These are phyloP conservation scores for Trematomus loennbergii DNA, from an alignment of 2,113 vertebrate species.

Conservation along the genomic window DNA sequence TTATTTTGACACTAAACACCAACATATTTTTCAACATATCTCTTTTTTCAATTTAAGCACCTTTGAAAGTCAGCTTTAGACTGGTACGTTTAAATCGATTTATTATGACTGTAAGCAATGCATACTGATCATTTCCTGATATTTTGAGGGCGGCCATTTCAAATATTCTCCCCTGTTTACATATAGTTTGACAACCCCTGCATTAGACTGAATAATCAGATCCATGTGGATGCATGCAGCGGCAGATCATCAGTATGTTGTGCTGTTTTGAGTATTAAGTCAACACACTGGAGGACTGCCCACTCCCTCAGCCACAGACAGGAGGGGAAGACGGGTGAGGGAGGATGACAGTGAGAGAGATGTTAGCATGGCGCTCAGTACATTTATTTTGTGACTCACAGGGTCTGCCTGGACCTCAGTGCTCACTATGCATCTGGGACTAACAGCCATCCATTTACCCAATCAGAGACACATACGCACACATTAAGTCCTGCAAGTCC, in stretches of 20 bases:
- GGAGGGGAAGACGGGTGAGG: constrained; percentile 33
- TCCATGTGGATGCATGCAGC: constrained; percentile 34
- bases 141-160: background rate
- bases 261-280: constrained; percentile 61
- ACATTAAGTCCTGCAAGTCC: constrained; percentile 19
- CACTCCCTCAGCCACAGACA: constrained; percentile 52
- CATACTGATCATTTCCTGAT: background rate
- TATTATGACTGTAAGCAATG: background rate
- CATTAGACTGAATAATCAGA: constrained; percentile 21
- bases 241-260: constrained; percentile 40
- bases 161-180: background rate
- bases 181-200: too few relatives aligned
- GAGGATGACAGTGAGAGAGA: constrained; percentile 45
- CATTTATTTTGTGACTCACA: constrained; percentile 76
- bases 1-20: background rate
- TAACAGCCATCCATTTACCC: constrained; percentile 39
- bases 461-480: background rate
- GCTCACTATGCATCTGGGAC: constrained; percentile 63
- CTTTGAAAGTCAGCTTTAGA: background rate
- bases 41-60: background rate
- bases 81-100: background rate
- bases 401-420: constrained; percentile 82
- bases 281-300: constrained; percentile 41
- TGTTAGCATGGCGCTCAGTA: constrained; percentile 51
- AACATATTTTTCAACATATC: background rate